Evolutionary conservation across 2,113 vertebrate genomes (phyloP), one percentile per base, ranked within the genome.

Genomic region (Siphamia tubifer): DNA sequence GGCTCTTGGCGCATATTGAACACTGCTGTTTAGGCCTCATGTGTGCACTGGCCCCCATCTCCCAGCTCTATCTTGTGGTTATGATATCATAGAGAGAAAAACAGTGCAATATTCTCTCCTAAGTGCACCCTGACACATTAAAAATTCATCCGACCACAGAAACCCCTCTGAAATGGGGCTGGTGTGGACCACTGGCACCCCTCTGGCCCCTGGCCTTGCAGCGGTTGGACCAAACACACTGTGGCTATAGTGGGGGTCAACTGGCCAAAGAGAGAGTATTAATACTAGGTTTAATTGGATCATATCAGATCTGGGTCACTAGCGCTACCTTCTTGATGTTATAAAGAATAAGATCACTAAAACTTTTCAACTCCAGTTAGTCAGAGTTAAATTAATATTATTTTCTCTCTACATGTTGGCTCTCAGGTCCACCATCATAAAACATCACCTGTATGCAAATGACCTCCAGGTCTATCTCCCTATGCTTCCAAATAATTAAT

Each of bases 21-120:
- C 73, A 60, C 83, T 83, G 72, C 71, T 81, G 83, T 88, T 88
- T 86, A 86, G 86, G 83, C 81, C 81, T 89, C 77, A 86, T 87
- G 83, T 90, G 86, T 77, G 67, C 87, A 69, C 21, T 62, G 80
- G 76, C 65, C 81, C 74, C 85, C 78, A 80, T 87, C 87, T 89
- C 85, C 87, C 81, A 88, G 79, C 82, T 88, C 91, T 90, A 91
- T 91, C 86, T 90, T 93, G 92, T 89, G 92, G 92, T 92, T 93
- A 93, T 93, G 92, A 93, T 92, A 93, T 93, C 92, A 93, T 92
- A 87, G 83, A 77, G 67, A 90, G 85, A 90, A 92, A 92, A 93
- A 89, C 70, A 88, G 71, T 66, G 77, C 89, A n/a, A n/a, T n/a
- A 88, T 92, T 92, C 86, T 89, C 82, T 89, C 83, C 90, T 92